Percentiles rank a stretch among this genome's conserved stretches.
Evolutionary conservation across 2,888 invertebrate genomes (phyloP).

Genomic region (Leptinotarsa tumamoca): DNA sequence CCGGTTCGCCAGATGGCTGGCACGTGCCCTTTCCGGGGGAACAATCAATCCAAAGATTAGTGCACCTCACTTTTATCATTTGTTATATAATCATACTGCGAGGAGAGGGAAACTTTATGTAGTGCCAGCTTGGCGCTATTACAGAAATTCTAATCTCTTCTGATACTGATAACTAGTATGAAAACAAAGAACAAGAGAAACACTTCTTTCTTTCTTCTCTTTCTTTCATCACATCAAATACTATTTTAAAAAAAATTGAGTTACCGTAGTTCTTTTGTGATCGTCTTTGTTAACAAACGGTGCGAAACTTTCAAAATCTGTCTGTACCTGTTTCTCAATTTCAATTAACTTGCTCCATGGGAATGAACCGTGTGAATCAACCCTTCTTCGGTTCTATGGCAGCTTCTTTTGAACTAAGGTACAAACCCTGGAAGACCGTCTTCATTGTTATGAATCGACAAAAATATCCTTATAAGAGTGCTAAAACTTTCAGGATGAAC

Average conservation of each 20-base stretch:
- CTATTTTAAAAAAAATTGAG: background rate
- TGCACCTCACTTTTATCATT: conserved; percentile 1
- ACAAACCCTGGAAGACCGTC: conserved; percentile 7
- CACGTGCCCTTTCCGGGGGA: conserved; percentile 26
- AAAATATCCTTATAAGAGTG: conserved; percentile 10
- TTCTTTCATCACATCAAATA: background rate
- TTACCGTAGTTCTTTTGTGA: background rate
- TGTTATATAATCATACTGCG: conserved; percentile 3
- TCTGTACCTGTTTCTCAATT: conserved; percentile 21
- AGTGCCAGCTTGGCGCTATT: background rate
- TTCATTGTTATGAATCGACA: conserved; percentile 25
- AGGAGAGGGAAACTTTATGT: conserved; percentile 3
- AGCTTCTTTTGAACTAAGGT: conserved; percentile 8
- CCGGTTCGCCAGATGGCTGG: conserved; percentile 31
- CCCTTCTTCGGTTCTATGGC: conserved; percentile 22
- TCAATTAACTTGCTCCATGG: conserved; percentile 17
- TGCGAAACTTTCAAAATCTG: conserved; percentile 14
- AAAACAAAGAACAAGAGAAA: no score
- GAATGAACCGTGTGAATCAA: conserved; percentile 28
- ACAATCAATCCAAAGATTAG: conserved; percentile 16
- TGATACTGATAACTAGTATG: background rate
- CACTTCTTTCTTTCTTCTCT: background rate
- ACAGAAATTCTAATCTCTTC: background rate
- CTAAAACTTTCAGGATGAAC: no score
- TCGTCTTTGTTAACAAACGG: conserved; percentile 11